Base-by-base conservation (phyloP, 2,797 vertebrate species). In the Thunnus albacares region DNA sequence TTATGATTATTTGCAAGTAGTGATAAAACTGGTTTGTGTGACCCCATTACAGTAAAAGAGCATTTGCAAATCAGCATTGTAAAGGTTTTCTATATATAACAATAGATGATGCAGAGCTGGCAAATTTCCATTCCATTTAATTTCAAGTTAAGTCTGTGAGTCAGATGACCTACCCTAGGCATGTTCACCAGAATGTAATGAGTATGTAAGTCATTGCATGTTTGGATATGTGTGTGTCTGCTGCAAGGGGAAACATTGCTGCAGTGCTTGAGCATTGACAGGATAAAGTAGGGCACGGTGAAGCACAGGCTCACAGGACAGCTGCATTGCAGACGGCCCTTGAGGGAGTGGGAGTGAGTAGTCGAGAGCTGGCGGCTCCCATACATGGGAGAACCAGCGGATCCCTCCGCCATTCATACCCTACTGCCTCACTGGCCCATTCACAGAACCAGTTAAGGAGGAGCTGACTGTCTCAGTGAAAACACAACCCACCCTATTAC, bases 291-390 rank as follows among this genome's bases (percentile, higher is more conserved):
- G 96, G 96, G 93, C 96, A 96, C 87, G 75, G 93, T 90, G 92
- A 95, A 89, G 87, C 82, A 89, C 92, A 75, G 90, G 92, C 94
- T 91, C 92, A 89, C 93, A 94, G 94, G 96, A 96, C 96, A 96
- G 90, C 97, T 98, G 97, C 97, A 98, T 95, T 98, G 97, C 97
- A 96, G 97, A 96, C 95, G 94, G 93, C 95, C 94, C 95, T 94
- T 85, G 92, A 96, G 96, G 95, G 93, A 95, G 93, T 94, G 94
- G 90, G 94, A 92, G 89, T 92, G 95, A 95, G 94, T 95, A 95
- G 95, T 94, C 75, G 90, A 85, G 91, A 87, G 87, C 90, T 90
- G 83, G 81, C 75, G 74, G 88, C 88, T 20, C 78, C 84, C 83
- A 81, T 86, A 69, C 85, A 76, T 87, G 61, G 82, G 84, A 87